A percentile compares a stretch with the other conserved stretches of the same genome.
phyloP scores from a whole-genome alignment of 2,797 vertebrate species.

The Acanthurus tractus region DNA sequence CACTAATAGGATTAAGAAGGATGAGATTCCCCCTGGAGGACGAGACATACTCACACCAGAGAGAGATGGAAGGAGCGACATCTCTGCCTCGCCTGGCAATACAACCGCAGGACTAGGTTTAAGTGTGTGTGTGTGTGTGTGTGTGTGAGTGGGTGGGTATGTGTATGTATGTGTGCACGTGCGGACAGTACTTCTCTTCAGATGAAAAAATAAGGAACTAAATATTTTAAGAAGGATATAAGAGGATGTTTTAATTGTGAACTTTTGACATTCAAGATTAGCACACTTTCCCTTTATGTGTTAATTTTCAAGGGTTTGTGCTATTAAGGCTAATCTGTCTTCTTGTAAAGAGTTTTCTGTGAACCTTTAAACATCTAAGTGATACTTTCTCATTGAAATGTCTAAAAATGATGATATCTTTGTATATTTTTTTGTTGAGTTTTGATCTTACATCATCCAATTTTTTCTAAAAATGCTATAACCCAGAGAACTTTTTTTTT shows the following conservation, averaged over 20 bases:
- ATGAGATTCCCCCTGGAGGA: slow-evolving; percentile 78
- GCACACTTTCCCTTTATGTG: no score
- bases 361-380: no score
- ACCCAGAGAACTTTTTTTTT: no score
- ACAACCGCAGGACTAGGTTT: slow-evolving; percentile 71
- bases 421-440: no score
- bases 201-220: slow-evolving; percentile 1
- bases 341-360: no score
- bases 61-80: slow-evolving; percentile 68
- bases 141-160: slow-evolving; percentile 12
- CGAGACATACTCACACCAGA: slow-evolving; percentile 72
- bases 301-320: no score
- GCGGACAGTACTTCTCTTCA: neutral
- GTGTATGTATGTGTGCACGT: slow-evolving; percentile 17
- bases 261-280: neutral
- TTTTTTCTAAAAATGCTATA: no score
- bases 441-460: no score
- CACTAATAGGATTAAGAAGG: slow-evolving; percentile 84
- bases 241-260: neutral
- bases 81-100: slow-evolving; percentile 64
- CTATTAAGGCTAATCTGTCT: no score
- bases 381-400: no score
- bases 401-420: no score
- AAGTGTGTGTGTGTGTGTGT: slow-evolving; percentile 19
- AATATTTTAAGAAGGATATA: slow-evolving; percentile 20